phyloP scores from a whole-genome alignment of 2,113 vertebrate genomes.

The Ondatra zibethicus region DNA sequence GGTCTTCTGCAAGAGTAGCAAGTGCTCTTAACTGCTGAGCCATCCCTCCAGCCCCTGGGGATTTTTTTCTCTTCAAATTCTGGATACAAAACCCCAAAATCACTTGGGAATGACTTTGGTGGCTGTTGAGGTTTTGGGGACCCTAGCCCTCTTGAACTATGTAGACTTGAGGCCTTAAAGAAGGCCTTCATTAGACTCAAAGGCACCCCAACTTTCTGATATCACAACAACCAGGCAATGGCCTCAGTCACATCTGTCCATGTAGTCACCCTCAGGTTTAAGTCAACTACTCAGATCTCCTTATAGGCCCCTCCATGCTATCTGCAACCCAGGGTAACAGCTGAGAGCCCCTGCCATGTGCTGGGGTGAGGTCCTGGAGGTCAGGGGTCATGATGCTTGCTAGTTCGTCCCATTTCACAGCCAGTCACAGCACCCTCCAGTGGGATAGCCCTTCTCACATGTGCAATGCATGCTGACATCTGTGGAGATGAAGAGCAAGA shows the following conservation, averaged over 20 bases:
- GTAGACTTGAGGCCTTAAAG: background rate
- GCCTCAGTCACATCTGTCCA: fast-evolving
- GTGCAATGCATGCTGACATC: fast-evolving
- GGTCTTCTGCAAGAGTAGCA: background rate
- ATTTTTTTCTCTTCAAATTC: background rate
- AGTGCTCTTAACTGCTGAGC: background rate
- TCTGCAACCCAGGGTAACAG: background rate
- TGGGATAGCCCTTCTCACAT: fast-evolving
- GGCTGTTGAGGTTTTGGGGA: background rate
- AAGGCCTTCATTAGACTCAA: background rate
- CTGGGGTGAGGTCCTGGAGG: fast-evolving
- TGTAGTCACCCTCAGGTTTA: background rate
- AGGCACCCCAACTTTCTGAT: background rate
- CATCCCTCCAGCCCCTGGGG: background rate
- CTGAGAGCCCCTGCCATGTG: background rate
- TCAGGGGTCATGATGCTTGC: fast-evolving
- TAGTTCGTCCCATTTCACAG: too few species aligned
- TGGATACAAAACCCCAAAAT: background rate
- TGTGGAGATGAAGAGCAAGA: background rate
- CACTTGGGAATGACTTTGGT: background rate
- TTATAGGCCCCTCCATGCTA: too few species aligned
- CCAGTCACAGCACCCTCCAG: too few species aligned
- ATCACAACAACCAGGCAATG: fast-evolving
- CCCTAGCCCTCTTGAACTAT: too few species aligned
- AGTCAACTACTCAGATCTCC: background rate